phyloP scores from a whole-genome alignment of 2,888 invertebrate genomes.

The Drosophila pseudotalamancana region DNA sequence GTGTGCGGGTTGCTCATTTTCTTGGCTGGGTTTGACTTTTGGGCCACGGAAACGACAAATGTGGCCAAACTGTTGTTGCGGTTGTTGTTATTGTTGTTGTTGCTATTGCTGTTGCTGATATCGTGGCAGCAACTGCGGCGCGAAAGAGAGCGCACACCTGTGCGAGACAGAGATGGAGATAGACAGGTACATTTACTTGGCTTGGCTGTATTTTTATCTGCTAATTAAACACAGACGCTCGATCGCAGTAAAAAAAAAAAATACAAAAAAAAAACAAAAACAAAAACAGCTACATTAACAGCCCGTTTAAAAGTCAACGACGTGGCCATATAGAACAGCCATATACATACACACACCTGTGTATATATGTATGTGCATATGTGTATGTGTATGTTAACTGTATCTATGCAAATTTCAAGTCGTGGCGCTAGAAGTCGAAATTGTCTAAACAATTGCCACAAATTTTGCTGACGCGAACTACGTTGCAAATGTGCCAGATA shows the following conservation, averaged over 20 bases:
- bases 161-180: constrained; percentile 20
- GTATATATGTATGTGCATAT: constrained; percentile 1
- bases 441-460: constrained; percentile 27
- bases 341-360: background rate
- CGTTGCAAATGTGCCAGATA: constrained; percentile 31
- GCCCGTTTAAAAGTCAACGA: constrained; percentile 73
- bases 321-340: constrained; percentile 61
- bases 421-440: constrained; percentile 31
- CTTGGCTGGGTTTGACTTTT: constrained; percentile 28
- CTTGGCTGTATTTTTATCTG: constrained; percentile 77
- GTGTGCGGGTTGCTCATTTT: constrained; percentile 45
- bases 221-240: constrained; percentile 80
- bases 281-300: constrained; percentile 49
- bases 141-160: constrained; percentile 23
- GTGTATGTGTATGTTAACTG: background rate
- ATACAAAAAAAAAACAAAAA: constrained; percentile 14
- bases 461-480: constrained; percentile 38
- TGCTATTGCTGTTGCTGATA: constrained; percentile 39
- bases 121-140: constrained; percentile 33
- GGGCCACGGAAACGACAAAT: constrained; percentile 28
- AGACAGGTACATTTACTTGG: constrained; percentile 38
- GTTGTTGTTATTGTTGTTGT: background rate
- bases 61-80: constrained; percentile 25
- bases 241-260: constrained; percentile 51
- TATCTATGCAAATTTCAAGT: constrained; percentile 24